A percentile compares a stretch with the other conserved stretches of the same genome.
Evolutionary conservation across 1,140 invertebrate species (phyloP).

Genomic region (Acromyrmex charruanus): DNA sequence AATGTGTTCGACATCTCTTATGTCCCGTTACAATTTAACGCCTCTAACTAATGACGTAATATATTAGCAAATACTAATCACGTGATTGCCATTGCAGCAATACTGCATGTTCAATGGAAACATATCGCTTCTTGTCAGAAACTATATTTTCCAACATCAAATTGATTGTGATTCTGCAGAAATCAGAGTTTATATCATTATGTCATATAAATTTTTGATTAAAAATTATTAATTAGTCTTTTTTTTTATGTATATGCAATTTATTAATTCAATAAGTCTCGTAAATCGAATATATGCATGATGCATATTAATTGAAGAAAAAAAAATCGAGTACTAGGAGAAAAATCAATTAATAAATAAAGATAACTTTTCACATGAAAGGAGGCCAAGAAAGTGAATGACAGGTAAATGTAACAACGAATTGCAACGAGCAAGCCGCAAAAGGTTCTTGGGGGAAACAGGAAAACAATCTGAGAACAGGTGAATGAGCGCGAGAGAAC

Average conservation of each 20-base stretch:
- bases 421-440: conserved; percentile 16
- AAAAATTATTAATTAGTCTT: conserved; percentile 20
- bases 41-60: conserved; percentile 31
- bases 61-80: conserved; percentile 27
- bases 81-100: neutral
- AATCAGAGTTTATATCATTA: conserved; percentile 5
- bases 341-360: conserved; percentile 36
- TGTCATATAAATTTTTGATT: neutral
- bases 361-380: conserved; percentile 33
- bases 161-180: neutral
- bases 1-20: conserved; percentile 13
- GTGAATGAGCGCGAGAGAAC: conserved; percentile 56
- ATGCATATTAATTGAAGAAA: neutral
- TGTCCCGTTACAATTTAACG: conserved; percentile 26
- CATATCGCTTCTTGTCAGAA: neutral
- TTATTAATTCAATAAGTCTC: neutral
- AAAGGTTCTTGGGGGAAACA: neutral
- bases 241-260: neutral
- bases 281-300: neutral
- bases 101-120: neutral
- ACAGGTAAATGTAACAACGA: conserved; percentile 32
- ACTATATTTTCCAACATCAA: no score
- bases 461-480: conserved; percentile 47
- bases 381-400: conserved; percentile 50
- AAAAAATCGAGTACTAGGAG: neutral